A percentile compares a stretch with the other conserved stretches of the same genome.
Evolutionary conservation across 2,888 invertebrate species (phyloP).

Genomic region (Lasioglossum zephyrum): DNA sequence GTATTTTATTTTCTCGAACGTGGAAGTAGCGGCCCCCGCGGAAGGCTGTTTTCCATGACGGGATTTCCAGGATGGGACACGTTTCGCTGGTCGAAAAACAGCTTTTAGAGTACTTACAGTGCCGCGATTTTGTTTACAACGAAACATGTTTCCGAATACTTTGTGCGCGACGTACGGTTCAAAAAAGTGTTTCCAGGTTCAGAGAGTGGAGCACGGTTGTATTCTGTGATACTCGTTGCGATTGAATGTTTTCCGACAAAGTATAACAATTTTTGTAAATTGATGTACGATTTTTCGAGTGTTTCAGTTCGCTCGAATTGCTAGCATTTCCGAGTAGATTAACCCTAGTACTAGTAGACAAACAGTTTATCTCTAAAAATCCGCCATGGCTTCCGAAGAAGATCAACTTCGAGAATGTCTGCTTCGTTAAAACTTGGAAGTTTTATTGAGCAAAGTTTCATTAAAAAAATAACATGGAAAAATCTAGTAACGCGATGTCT

Average conservation of each 20-base stretch:
- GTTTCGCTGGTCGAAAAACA: not conserved
- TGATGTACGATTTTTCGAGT: not conserved
- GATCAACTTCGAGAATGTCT: not conserved
- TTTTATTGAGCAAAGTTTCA: not conserved
- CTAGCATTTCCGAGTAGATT: not conserved
- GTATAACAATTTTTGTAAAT: not conserved
- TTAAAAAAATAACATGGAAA: not conserved
- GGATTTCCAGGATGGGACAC: not conserved
- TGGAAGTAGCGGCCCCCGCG: not conserved
- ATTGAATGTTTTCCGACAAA: not conserved
- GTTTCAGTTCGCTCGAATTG: not conserved
- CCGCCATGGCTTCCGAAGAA: not conserved
- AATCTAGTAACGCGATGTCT: not conserved
- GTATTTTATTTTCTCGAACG: not conserved
- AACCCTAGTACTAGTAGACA: not conserved
- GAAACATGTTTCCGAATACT: not conserved
- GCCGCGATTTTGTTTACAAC: not conserved
- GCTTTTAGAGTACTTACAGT: not conserved
- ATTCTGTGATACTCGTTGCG: not conserved
- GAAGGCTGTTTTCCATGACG: not conserved
- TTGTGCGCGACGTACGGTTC: not conserved
- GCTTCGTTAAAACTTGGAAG: not conserved
- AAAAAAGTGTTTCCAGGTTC: not conserved
- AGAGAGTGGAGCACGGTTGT: not conserved
- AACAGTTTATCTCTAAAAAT: not conserved